Conservation (phyloP, 2,888 invertebrate species). For the Dusona sp. region DNA sequence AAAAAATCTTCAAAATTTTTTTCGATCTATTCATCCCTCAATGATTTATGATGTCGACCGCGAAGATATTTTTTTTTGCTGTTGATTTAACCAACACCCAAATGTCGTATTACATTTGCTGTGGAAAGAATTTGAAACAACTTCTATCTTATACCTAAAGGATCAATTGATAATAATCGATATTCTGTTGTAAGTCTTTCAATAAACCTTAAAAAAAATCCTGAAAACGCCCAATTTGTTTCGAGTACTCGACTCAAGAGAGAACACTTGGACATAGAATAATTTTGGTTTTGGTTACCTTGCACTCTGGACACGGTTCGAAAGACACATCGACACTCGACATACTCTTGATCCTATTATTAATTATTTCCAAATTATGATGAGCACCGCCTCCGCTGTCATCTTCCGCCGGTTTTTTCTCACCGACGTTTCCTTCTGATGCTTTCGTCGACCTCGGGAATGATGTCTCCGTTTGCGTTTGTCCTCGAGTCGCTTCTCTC, state of each 20-base stretch:
- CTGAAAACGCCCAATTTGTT: no score
- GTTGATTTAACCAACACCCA: no score
- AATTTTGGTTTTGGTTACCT: conserved; percentile 40
- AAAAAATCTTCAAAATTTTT: no score
- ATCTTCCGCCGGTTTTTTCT: conserved; percentile 69
- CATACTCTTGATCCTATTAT: conserved; percentile 62
- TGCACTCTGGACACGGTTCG: conserved; percentile 66
- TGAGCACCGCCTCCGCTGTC: conserved; percentile 65
- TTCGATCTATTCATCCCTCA: no score
- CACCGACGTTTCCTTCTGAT: conserved; percentile 65
- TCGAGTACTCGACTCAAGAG: no score
- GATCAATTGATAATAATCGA: no score
- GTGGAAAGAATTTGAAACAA: not conserved
- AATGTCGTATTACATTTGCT: no score
- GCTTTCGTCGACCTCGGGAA: conserved; percentile 72
- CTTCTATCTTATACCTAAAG: not conserved
- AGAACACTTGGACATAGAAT: not conserved
- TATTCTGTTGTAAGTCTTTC: no score
- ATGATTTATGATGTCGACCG: no score
- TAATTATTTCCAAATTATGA: conserved; percentile 68
- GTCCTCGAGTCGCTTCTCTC: conserved; percentile 76
- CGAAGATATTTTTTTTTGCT: no score
- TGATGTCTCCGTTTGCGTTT: conserved; percentile 72
- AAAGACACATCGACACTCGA: conserved; percentile 61
- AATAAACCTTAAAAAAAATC: no score